Evolutionary conservation across 2,888 invertebrate genomes (phyloP).

Genomic region (Lysandra coridon): DNA sequence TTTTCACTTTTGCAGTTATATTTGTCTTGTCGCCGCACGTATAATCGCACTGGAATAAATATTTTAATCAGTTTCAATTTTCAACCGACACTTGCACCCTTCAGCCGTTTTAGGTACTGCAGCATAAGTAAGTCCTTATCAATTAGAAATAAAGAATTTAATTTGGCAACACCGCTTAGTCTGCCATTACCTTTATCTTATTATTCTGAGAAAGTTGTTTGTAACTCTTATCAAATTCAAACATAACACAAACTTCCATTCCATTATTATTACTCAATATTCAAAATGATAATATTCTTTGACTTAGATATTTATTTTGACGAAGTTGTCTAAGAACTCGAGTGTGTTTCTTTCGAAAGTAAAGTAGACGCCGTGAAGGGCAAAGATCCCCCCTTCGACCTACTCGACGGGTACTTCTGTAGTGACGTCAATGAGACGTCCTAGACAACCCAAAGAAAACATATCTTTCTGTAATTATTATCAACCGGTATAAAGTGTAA

Average conservation of each 20-base stretch:
- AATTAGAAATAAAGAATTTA: no score
- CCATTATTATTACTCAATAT: background rate
- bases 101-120: no score
- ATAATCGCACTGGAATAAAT: no score
- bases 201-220: background rate
- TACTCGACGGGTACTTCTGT: background rate
- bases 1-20: no score
- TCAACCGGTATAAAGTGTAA: background rate
- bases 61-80: no score
- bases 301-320: background rate
- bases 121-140: no score
- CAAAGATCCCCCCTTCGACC: background rate
- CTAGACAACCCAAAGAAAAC: background rate
- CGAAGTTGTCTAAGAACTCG: background rate
- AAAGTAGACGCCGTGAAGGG: background rate
- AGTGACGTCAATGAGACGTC: background rate
- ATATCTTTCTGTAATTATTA: background rate
- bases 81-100: no score
- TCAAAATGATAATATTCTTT: background rate
- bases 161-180: no score
- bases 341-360: constrained; percentile 15
- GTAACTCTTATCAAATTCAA: background rate
- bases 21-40: no score
- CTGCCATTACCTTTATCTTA: no score
- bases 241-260: background rate